phyloP scores from a whole-genome alignment of 2,113 vertebrate genomes.

The Mobula birostris region DNA sequence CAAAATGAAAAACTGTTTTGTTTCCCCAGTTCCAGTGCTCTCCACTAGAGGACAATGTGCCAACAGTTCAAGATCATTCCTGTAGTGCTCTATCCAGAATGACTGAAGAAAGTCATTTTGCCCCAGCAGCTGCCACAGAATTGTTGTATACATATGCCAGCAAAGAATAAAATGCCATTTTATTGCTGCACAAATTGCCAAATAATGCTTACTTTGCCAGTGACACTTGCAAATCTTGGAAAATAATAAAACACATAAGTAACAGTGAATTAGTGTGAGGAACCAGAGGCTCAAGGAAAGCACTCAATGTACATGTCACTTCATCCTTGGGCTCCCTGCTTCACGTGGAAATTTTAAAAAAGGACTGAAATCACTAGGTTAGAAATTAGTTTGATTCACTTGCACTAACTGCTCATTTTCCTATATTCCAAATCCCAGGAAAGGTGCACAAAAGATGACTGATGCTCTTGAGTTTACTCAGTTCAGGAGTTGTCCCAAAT shows the following conservation, averaged over 20 bases:
- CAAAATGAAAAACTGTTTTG: not conserved
- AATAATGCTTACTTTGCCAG: not conserved
- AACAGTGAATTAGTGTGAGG: not conserved
- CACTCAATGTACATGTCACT: no score
- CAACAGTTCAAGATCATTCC: not conserved
- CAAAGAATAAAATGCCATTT: not conserved
- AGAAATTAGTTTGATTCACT: no score
- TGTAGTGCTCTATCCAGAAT: not conserved
- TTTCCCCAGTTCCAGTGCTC: not conserved
- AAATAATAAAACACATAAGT: not conserved
- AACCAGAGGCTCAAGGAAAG: not conserved
- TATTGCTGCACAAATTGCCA: not conserved
- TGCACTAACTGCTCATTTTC: no score
- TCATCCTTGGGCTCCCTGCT: not conserved
- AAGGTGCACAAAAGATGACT: no score
- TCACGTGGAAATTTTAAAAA: not conserved
- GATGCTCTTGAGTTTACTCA: no score
- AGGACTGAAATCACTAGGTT: not conserved
- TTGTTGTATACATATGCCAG: not conserved
- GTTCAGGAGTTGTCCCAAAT: not conserved
- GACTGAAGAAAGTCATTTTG: not conserved
- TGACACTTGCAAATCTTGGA: not conserved
- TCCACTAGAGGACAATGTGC: slow-evolving; percentile 20
- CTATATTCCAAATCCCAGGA: no score
- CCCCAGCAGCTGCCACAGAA: not conserved